Evolutionary conservation across 2,797 vertebrate species (phyloP).

Genomic region (Danio choprae): DNA sequence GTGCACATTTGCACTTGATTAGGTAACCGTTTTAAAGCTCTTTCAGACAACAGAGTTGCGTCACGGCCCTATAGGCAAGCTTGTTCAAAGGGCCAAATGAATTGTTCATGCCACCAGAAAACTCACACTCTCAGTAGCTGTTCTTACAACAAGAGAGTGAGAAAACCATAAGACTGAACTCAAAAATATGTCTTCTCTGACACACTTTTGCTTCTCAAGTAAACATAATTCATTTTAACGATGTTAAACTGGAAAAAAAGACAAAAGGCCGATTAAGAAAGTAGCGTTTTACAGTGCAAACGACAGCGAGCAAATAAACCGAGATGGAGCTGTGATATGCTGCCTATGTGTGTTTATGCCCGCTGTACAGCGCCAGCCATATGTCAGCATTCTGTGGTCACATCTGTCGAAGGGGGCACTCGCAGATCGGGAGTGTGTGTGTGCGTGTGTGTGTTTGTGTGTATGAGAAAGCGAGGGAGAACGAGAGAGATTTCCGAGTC

Average conservation of each 20-base stretch:
- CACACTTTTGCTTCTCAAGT: neutral
- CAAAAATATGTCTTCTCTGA: neutral
- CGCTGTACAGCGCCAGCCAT: constrained; percentile 57
- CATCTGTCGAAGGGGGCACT: constrained; percentile 59
- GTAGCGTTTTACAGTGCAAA: constrained; percentile 19
- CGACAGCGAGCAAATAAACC: constrained; percentile 31
- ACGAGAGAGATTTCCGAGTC: constrained; percentile 36
- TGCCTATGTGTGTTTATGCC: constrained; percentile 56
- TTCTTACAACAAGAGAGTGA: neutral
- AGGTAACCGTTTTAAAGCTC: neutral
- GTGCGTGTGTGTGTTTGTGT: constrained; percentile 47
- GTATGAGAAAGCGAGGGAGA: constrained; percentile 14
- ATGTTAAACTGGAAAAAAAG: constrained; percentile 10
- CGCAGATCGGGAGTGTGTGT: constrained; percentile 50
- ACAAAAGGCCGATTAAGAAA: constrained; percentile 2
- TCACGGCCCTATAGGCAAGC: neutral
- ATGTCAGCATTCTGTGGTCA: constrained; percentile 63
- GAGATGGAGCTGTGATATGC: constrained; percentile 41
- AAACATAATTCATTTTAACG: neutral
- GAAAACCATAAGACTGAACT: neutral
- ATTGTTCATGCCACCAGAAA: neutral
- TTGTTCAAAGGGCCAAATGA: neutral
- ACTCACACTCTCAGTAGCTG: neutral
- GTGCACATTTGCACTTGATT: neutral
- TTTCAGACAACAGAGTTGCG: neutral